Base-by-base conservation (phyloP, 2,888 invertebrate genomes). In the Drosophila rubida region DNA sequence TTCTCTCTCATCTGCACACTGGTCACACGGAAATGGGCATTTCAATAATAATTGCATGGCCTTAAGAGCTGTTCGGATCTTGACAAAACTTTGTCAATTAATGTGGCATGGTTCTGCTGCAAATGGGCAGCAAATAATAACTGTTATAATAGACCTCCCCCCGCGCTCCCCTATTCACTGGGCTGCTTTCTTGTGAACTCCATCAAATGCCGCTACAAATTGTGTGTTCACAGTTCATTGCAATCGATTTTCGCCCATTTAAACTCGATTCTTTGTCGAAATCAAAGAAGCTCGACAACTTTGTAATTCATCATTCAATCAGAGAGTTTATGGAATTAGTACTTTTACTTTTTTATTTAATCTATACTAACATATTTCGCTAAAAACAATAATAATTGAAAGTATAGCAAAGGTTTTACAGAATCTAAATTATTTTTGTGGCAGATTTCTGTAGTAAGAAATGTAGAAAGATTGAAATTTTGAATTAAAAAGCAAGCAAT, bases 31-130 rank as follows among this genome's bases (percentile, higher is more conserved):
- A 57, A 60, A 54, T 35, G 62, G 59, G 30, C 69, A 72, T 59
- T 65, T 63, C 62, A 53, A 62, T 59, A 65, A 77, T 74, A 71
- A 74, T 71, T 69, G 69, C 54, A 58, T 61, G 44, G 79, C 75
- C 78, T 25, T 30, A 53, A 63, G 66, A 69, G 59, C 44, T 75
- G 57, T 54, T 61, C 48, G 13, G 42, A 66, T 64, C 55, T 58
- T 32, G 44, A 35, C 13, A 14, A 48, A 79, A 79, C 61, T 81
- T 82, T 80, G 61, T 51, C 82, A 74, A 67, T 82, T 81, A 82
- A 76, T 76, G 67, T 48, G 39, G 8, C 23, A 7, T 14, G 11
- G 4, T 25, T 27, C 27, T 51, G 27, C 19, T 11, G 41, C 22
- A 23, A 49, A 23, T 23, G 1, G 35, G 11, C 39, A 39, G 39